Percentiles rank a stretch among this genome's conserved stretches.
These are phyloP conservation scores for Arctopsyche grandis DNA, from an alignment of 1,140 invertebrate species.

Conservation along the genomic window DNA sequence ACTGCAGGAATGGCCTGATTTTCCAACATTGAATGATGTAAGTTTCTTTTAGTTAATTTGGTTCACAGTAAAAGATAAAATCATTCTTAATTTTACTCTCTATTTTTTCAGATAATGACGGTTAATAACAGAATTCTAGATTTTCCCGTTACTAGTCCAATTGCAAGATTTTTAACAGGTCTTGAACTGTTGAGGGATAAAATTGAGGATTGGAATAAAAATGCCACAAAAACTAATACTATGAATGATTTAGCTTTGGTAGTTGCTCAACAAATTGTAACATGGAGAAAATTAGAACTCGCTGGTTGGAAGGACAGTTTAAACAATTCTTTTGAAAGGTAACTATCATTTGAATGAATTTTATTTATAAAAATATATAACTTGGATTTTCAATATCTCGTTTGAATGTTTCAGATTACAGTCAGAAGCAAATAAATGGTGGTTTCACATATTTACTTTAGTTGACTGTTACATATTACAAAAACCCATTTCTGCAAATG, in stretches of 20 bases:
- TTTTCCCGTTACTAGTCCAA: constrained; percentile 82
- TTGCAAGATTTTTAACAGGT: constrained; percentile 90
- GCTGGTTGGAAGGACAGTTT: constrained; percentile 85
- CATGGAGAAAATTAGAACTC: constrained; percentile 93
- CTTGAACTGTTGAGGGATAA: constrained; percentile 88
- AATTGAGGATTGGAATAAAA: constrained; percentile 90
- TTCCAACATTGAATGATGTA: constrained; percentile 85
- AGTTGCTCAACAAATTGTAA: constrained; percentile 84
- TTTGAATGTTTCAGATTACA: constrained; percentile 65
- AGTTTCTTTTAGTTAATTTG: constrained; percentile 56
- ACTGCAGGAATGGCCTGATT: constrained; percentile 88
- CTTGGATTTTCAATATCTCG: constrained; percentile 28
- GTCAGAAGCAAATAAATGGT: constrained; percentile 80
- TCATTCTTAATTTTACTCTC: constrained; percentile 24
- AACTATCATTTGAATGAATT: background rate
- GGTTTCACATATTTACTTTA: constrained; percentile 87
- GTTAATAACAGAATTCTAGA: constrained; percentile 81
- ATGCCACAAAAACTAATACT: constrained; percentile 88
- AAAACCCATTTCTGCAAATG: constrained; percentile 43
- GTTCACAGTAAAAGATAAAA: constrained; percentile 18
- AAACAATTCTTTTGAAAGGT: constrained; percentile 69
- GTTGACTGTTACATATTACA: constrained; percentile 64
- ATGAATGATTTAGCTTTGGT: constrained; percentile 75
- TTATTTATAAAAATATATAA: background rate
- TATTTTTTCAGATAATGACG: constrained; percentile 69